These are phyloP conservation scores for Matsumyia berberina DNA, from an alignment of 2,888 invertebrate species.

Conservation along the genomic window DNA sequence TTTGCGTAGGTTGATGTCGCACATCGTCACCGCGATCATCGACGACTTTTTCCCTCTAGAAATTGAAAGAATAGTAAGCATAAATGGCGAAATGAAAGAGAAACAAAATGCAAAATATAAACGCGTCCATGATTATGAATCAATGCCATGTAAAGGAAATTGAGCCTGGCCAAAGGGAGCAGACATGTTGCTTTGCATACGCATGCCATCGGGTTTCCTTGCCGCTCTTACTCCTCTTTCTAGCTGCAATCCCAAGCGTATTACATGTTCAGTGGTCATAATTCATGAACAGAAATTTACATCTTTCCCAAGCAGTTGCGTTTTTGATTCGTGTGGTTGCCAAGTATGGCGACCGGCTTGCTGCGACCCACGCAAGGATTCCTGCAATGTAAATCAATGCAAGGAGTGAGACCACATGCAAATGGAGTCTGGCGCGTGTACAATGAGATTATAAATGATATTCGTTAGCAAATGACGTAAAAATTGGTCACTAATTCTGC, in stretches of 20 bases:
- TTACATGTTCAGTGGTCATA: slow-evolving; percentile 75
- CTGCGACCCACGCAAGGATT: slow-evolving; percentile 72
- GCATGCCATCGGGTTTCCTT: slow-evolving; percentile 65
- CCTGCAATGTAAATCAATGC: slow-evolving; percentile 72
- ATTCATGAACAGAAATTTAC: slow-evolving; percentile 76
- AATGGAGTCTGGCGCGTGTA: slow-evolving; percentile 66
- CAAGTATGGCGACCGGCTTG: slow-evolving; percentile 69
- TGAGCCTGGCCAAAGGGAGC: slow-evolving; percentile 66
- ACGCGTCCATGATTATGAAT: slow-evolving; percentile 76
- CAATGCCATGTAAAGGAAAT: slow-evolving; percentile 76
- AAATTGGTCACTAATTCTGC: slow-evolving; percentile 69
- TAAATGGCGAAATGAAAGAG: slow-evolving; percentile 33
- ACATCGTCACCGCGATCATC: slow-evolving; percentile 40
- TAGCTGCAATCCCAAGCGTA: slow-evolving; percentile 41
- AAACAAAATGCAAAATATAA: slow-evolving; percentile 60
- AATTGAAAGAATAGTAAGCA: slow-evolving; percentile 40
- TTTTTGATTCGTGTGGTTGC: slow-evolving; percentile 72
- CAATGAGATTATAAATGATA: slow-evolving; percentile 74
- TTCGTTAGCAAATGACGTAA: slow-evolving; percentile 74
- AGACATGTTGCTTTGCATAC: slow-evolving; percentile 70
- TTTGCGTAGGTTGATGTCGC: slow-evolving; percentile 64
- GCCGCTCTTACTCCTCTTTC: neutral
- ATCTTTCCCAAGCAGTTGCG: slow-evolving; percentile 69
- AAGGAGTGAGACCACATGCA: slow-evolving; percentile 54
- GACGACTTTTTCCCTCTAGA: slow-evolving; percentile 37